Evolutionary conservation across 1,140 invertebrate species (phyloP).

Genomic region (Psix sp.): DNA sequence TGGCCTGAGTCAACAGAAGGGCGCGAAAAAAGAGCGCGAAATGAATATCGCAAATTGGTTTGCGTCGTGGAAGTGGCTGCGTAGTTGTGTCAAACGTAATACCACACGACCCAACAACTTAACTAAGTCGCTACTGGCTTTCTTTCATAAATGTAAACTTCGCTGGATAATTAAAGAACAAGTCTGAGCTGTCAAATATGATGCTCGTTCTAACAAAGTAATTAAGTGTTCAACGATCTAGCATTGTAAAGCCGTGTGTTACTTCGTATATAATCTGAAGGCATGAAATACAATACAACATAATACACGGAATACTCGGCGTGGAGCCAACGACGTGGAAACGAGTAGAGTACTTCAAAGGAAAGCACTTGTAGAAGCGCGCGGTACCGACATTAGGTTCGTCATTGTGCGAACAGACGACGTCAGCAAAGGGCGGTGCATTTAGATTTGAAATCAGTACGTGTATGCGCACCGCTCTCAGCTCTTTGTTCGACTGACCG

Average conservation of each 20-base stretch:
- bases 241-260: slow-evolving; percentile 43
- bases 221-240: slow-evolving; percentile 50
- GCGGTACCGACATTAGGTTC: slow-evolving; percentile 45
- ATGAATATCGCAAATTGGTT: too few relatives aligned
- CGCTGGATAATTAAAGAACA: slow-evolving; percentile 23
- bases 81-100: too few relatives aligned
- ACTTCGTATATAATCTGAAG: slow-evolving; percentile 37
- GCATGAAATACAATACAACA: slow-evolving; percentile 36
- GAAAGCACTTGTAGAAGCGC: slow-evolving; percentile 46
- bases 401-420: slow-evolving; percentile 51
- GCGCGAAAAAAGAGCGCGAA: neutral
- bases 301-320: slow-evolving; percentile 34
- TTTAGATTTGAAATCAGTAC: slow-evolving; percentile 58
- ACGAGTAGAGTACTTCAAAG: slow-evolving; percentile 63
- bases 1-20: neutral
- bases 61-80: too few relatives aligned
- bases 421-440: slow-evolving; percentile 39
- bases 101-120: too few relatives aligned
- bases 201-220: slow-evolving; percentile 27
- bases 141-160: slow-evolving; percentile 7
- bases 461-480: slow-evolving; percentile 8
- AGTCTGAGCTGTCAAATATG: slow-evolving; percentile 30
- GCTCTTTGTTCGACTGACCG: slow-evolving; percentile 55
- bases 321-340: slow-evolving; percentile 52
- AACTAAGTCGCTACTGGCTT: too few relatives aligned